Conservation (phyloP, 2,888 invertebrate genomes). For the Liposcelis brunnea region DNA sequence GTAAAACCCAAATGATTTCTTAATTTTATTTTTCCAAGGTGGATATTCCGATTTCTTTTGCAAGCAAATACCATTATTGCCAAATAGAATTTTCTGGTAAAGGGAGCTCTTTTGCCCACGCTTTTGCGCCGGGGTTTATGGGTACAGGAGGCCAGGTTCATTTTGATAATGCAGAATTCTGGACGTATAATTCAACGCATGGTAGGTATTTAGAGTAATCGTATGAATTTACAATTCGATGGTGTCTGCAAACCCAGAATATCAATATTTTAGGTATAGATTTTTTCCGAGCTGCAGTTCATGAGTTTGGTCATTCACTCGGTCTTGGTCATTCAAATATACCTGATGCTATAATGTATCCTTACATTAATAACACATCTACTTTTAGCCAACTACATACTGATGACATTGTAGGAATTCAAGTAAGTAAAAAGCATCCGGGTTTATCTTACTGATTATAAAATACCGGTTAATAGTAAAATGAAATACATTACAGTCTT, state of each 20-base stretch:
- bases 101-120: conserved; percentile 89
- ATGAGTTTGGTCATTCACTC: conserved; percentile 93
- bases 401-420: conserved; percentile 74
- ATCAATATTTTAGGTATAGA: conserved; percentile 56
- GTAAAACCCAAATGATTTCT: background rate
- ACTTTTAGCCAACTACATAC: conserved; percentile 67
- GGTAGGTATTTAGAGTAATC: no score
- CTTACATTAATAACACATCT: conserved; percentile 87
- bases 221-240: no score
- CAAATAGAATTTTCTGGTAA: conserved; percentile 94
- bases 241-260: no score
- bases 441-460: background rate
- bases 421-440: conserved; percentile 37
- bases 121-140: conserved; percentile 89
- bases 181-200: conserved; percentile 77
- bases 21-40: conserved; percentile 40
- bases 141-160: conserved; percentile 97
- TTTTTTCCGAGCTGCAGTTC: conserved; percentile 87
- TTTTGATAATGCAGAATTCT: conserved; percentile 88
- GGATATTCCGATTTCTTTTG: conserved; percentile 76
- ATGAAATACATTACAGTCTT: conserved; percentile 27
- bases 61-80: conserved; percentile 81
- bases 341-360: conserved; percentile 84
- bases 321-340: conserved; percentile 91
- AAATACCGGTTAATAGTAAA: background rate